Base-by-base conservation (phyloP, 1,140 invertebrate genomes). In the Dufourea novaeangliae region DNA sequence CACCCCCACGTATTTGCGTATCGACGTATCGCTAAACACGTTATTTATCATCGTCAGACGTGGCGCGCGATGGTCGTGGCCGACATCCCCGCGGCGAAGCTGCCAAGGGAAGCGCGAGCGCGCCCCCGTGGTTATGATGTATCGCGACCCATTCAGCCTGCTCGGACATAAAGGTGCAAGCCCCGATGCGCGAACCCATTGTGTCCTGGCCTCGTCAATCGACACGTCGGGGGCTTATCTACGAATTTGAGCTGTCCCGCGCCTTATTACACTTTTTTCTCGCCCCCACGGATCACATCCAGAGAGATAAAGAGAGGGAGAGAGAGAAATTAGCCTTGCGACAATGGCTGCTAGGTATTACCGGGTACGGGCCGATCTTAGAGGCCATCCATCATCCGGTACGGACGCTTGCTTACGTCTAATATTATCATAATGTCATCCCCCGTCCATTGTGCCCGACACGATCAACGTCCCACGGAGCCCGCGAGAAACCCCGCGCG, bases 31-130 rank as follows among this genome's bases (percentile, higher is more conserved):
- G 79, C 83, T 80, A 76, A 80, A 78, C 77, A 80, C 70, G 83
- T 87, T 87, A 88, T 88, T 88, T 80, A 87, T 88, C 87, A 82
- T 87, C 86, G 86, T 88, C 87, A 86, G 62, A 46, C 76, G 46
- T 56, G 44, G 57, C 57, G 61, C 56, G 46, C 46, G 71, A 76
- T 37, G 64, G 14, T 32, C 68, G 41, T 14, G 41, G 12, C 41
- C 41, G 41, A 11, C 41, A 46, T 20, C 20, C 44, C 44, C 44
- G 17, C 61, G 20, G 71, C 11, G 71, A 66, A 11, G 2, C 44
- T 54, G 25, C 37, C 34, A 64, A 22, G 39, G 69, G 39, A 34
- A 8, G 22, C 52, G 50, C 66, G 34, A 50, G 44, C 59, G 69
- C 73, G 62, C 52, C 74, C 82, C 71, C 77, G 68, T 76, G 57